Evolutionary conservation across 2,888 invertebrate genomes (phyloP), one percentile per base, ranked within the genome.

Genomic region (Dromius quadrimaculatus): DNA sequence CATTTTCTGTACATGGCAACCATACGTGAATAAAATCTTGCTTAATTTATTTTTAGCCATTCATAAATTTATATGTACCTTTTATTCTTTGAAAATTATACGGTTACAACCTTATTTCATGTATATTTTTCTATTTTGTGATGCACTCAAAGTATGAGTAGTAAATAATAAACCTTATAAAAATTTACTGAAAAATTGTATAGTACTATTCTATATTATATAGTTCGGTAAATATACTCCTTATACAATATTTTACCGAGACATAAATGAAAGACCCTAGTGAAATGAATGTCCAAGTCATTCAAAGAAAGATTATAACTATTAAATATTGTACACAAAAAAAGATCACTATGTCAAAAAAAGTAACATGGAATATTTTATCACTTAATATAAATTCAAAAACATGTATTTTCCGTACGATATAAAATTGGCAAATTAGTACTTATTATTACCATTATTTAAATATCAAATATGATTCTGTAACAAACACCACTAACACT

Each of bases 1-100:
- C 61, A 70, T 45, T 62, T 62, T 70, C 70, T 70, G 70, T 70
- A 70, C 70, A 70, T 70, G 70, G 70, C 70, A 70, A 61, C 50
- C 34, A 61, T 70, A 61, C 32, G 17, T 66, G 20, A 54, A 65
- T 50, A 65, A 65, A 65, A 50, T 50, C 34, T 57, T 34, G 28
- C 32, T 64, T 47, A 28, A 36, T 47, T 36, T 41, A 20, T 43
- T 41, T 6, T 23, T 34, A 28, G 23, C 50, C 45, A 28, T 15
- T 54, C 28, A 54, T 20, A 47, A 28, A 23, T 54, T 54, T 22
- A 22, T 64, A 70, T 47, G 19, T 71, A 70, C 70, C 64, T 65
- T 41, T 32, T 20, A 38, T 19, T 61, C 11, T 13, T 5, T 19
- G 20, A 64, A 47, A 38, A 20, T 32, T 64, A 64, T 23, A 59